These are phyloP conservation scores for Busseola fusca DNA, from an alignment of 2,888 invertebrate species.

Conservation along the genomic window DNA sequence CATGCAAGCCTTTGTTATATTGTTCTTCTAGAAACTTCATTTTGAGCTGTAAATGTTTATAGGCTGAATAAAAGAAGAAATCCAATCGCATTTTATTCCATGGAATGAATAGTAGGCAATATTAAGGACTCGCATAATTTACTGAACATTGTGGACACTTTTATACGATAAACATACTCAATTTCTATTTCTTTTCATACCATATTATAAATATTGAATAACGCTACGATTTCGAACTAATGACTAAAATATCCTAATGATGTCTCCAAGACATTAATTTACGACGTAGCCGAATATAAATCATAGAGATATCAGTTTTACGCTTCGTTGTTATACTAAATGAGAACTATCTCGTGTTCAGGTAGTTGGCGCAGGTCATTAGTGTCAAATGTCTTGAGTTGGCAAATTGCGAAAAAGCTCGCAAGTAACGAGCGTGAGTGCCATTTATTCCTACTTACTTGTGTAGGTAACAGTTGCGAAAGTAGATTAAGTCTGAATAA, in stretches of 20 bases:
- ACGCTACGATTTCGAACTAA: constrained; percentile 19
- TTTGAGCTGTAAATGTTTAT: neutral
- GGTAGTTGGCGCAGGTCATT: constrained; percentile 59
- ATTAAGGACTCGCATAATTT: neutral
- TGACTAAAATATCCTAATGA: constrained; percentile 38
- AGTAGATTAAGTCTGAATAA: constrained; percentile 15
- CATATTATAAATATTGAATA: constrained; percentile 9
- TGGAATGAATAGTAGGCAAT: neutral
- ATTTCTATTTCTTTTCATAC: neutral
- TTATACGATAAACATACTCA: neutral
- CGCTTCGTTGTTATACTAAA: constrained; percentile 61
- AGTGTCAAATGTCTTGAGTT: constrained; percentile 59
- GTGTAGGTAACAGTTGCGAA: constrained; percentile 24
- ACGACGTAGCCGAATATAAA: constrained; percentile 47
- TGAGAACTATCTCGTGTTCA: constrained; percentile 62
- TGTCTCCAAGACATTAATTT: constrained; percentile 47
- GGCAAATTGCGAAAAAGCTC: constrained; percentile 56
- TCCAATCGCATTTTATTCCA: neutral
- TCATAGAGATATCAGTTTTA: constrained; percentile 60
- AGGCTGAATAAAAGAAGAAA: too few species aligned
- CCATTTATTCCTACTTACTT: constrained; percentile 22
- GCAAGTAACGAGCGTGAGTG: constrained; percentile 41
- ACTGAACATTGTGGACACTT: neutral
- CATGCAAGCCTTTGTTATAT: neutral
- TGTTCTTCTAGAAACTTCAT: neutral